Conservation (phyloP, 2,888 invertebrate species). For the Coelinius sp. region DNA sequence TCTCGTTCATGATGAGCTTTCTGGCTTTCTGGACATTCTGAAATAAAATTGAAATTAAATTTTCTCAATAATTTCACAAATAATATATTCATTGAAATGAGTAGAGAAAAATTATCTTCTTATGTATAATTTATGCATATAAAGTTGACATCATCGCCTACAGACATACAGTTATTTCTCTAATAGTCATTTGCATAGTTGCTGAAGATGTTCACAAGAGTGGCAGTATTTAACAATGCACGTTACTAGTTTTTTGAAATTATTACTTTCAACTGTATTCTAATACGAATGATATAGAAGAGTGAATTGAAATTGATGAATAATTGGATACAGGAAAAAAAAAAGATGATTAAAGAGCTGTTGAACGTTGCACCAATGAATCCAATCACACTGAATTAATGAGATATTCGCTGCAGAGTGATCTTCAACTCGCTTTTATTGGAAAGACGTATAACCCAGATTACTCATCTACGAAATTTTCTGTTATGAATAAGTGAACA, state of each 20-base stretch:
- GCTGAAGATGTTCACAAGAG: neutral
- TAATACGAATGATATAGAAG: neutral
- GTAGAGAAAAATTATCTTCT: neutral
- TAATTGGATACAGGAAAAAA: no score
- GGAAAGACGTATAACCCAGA: no score
- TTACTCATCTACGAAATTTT: no score
- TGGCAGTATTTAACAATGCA: neutral
- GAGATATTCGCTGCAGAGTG: no score
- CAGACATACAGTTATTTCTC: constrained; percentile 11
- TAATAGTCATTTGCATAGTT: constrained; percentile 24
- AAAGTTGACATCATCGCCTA: constrained; percentile 47
- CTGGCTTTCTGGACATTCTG: constrained; percentile 65
- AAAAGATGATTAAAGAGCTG: no score
- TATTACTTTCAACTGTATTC: neutral
- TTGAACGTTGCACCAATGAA: no score
- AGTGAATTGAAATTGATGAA: no score
- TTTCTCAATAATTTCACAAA: neutral
- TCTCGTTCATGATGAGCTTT: constrained; percentile 63
- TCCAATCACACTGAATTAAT: no score
- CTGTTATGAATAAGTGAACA: no score
- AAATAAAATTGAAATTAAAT: constrained; percentile 37
- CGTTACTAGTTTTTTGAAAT: neutral
- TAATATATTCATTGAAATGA: constrained; percentile 1
- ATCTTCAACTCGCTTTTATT: no score
- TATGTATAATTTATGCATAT: constrained; percentile 2